Evolutionary conservation across 1,140 invertebrate species (phyloP).

Genomic region (Leptopilina clavipes): DNA sequence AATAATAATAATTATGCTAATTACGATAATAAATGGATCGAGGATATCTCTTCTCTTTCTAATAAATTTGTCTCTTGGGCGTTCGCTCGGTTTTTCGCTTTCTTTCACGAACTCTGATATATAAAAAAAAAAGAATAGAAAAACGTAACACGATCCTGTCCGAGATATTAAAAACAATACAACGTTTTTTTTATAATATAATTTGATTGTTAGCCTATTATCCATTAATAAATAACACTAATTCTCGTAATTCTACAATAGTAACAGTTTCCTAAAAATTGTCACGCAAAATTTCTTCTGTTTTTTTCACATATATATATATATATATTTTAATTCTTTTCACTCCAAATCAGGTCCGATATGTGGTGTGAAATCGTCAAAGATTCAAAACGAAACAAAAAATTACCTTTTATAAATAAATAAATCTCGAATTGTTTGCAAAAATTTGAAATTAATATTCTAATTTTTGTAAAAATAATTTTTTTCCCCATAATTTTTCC

Average conservation of each 20-base stretch:
- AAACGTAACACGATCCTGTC: slow-evolving; percentile 32
- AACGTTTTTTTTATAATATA: slow-evolving; percentile 34
- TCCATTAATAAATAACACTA: slow-evolving; percentile 54
- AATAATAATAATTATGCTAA: background rate
- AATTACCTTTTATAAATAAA: too few relatives aligned
- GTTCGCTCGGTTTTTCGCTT: slow-evolving; percentile 20
- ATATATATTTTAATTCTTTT: background rate
- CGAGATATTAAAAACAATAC: slow-evolving; percentile 32
- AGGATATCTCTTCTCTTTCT: slow-evolving; percentile 34
- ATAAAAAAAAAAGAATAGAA: slow-evolving; percentile 22
- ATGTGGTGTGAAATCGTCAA: too few relatives aligned
- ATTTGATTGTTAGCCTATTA: slow-evolving; percentile 37
- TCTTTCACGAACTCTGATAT: slow-evolving; percentile 37
- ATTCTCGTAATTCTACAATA: slow-evolving; percentile 49
- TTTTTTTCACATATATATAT: slow-evolving; percentile 4
- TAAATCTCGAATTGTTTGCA: too few relatives aligned
- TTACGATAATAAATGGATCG: background rate
- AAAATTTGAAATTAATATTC: too few relatives aligned
- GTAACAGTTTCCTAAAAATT: slow-evolving; percentile 43
- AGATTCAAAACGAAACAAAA: too few relatives aligned
- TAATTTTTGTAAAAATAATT: too few relatives aligned
- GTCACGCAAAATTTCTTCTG: slow-evolving; percentile 35
- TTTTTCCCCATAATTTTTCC: too few relatives aligned
- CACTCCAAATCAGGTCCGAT: background rate
- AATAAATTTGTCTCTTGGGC: slow-evolving; percentile 31